Base-by-base conservation (phyloP, 2,113 vertebrate species). In the Crotalus tigris region DNA sequence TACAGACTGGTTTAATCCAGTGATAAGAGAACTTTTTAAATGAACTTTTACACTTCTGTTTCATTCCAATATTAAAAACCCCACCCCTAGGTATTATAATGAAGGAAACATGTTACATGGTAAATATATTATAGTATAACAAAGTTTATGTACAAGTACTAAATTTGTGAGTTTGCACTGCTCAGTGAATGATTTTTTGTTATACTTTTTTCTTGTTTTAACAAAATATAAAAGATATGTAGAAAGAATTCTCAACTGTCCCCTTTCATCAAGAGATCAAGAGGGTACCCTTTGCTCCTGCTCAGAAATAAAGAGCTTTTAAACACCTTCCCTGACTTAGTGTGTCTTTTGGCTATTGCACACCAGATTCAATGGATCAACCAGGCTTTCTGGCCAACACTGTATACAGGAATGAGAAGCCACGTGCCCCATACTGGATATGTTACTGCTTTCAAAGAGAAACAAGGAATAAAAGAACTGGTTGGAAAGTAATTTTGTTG, bases 381-480 rank as follows among this genome's bases (percentile, higher is more conserved):
- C 13, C 29, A 69, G 29, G 64, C 29, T 33, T 69, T 69, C 64
- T 69, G 64, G 5, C 29, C 64, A 69, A 95, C 94, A 92, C 92
- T 93, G 94, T 89, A 92, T 55, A 91, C 8, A 57, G 0, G 89
- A 91, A 85, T 57, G 91, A 0, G 44, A 92, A 94, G 92, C 59
- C 87, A 46, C 24, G 85, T 92, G 92, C 92, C 87, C 1, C 91
- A 93, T 94, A 61, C 93, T 94, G 92, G 39, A 94, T 93, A 23
- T 39, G 9, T 39, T 89, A 55, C n/a, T 39, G 88, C 19, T 92
- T 57, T 91, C 95, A 92, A 89, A 15, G 26, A 44, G 55, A 85
- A 75, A 54, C 6, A 94, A 95, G 94, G 17, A 94, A 90, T 95
- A 95, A 94, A 6, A 29, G 57, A 93, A 95, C 89, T 49, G 91